Evolutionary conservation across 2,113 vertebrate genomes (phyloP), one percentile per base, ranked within the genome.

Genomic region (Scytalopus superciliaris): DNA sequence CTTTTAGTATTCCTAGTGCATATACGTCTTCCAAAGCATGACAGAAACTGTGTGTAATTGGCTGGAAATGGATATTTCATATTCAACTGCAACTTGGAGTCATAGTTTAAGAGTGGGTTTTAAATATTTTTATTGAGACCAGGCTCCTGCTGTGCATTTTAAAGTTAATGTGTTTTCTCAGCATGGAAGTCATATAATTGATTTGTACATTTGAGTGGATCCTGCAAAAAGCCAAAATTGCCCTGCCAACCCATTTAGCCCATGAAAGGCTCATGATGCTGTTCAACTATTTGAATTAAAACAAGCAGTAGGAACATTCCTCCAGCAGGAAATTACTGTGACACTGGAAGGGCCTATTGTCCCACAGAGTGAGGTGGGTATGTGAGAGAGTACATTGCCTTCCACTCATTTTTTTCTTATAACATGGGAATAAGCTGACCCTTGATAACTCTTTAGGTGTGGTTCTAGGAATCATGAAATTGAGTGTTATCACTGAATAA

Each of bases 311-410:
- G 72, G 83, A 86, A 90, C 67, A 39, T 90, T 91, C 75, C 42
- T 96, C 72, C 75, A 79, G 70, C 78, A 88, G 89, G 93, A 88
- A 94, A 83, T 93, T 15, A 39, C 75, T 88, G 42, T 73, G 86
- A 64, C 45, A 80, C 86, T 85, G 40, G 77, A 80, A 88, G 49
- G 31, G 10, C 77, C 83, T 83, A 49, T 90, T 92, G 91, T 73
- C 55, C 80, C 59, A 27, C n/a, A 52, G 37, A 5, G 33, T 27
- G 44, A 88, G 86, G 55, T 81, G 64, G 37, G 45, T 21, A 49
- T 28, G 60, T 77, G 24, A 69, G 42, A 75, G 31, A 85, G 53
- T 52, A n/a, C 14, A 0, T 90, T 68, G 76, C 63, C 53, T 90
- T 68, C 57, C 79, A 85, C 57, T 47, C 17, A 17, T 42, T 78